These are phyloP conservation scores for Bradypus variegatus DNA, from an alignment of 2,797 vertebrate species.

Conservation along the genomic window DNA sequence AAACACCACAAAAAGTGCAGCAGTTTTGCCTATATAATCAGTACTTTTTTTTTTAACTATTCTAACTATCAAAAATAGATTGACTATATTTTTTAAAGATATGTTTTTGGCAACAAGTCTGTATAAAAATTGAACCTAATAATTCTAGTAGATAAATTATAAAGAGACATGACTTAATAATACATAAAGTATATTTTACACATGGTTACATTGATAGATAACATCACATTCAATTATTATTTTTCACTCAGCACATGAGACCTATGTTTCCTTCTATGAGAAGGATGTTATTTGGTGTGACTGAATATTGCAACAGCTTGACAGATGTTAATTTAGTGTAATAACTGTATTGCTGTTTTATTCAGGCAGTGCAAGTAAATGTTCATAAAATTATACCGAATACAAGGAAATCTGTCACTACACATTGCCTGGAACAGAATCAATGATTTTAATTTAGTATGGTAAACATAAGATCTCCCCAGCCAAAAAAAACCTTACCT, in stretches of 20 bases:
- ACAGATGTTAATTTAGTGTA: slow-evolving; percentile 58
- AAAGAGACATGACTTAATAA: neutral
- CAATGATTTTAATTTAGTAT: slow-evolving; percentile 24
- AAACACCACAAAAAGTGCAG: rapidly evolving
- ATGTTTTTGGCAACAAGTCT: neutral
- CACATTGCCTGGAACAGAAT: neutral
- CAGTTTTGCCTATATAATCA: too few relatives aligned
- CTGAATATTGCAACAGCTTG: slow-evolving; percentile 64
- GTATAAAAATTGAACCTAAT: neutral
- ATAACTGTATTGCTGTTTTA: slow-evolving; percentile 55
- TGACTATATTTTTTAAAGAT: neutral
- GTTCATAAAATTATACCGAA: slow-evolving; percentile 41
- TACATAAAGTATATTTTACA: slow-evolving; percentile 22
- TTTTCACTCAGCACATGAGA: slow-evolving; percentile 44
- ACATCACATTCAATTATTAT: slow-evolving; percentile 47
- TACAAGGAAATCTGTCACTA: slow-evolving; percentile 35
- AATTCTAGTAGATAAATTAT: neutral
- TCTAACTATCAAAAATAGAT: too few relatives aligned
- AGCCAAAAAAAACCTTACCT: neutral
- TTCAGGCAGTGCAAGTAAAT: slow-evolving; percentile 41
- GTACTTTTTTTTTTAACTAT: too few relatives aligned
- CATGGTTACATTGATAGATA: slow-evolving; percentile 19
- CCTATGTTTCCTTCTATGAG: slow-evolving; percentile 39
- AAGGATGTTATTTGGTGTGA: slow-evolving; percentile 50
- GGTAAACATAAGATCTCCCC: neutral